phyloP scores from a whole-genome alignment of 2,113 vertebrate species.

The Phasianus colchicus region DNA sequence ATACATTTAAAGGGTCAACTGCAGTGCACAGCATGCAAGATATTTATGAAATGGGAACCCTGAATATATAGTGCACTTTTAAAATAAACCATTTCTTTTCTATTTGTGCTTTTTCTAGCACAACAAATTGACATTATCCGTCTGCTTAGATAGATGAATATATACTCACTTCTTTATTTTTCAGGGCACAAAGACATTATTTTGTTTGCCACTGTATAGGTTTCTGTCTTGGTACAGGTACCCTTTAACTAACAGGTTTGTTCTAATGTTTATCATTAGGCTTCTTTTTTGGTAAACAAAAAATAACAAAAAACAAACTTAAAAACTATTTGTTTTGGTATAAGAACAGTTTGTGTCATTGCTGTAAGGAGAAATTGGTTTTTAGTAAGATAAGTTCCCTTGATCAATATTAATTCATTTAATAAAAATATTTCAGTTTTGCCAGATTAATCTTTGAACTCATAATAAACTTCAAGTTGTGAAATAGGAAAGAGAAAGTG shows the following conservation, averaged over 20 bases:
- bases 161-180: conserved; percentile 30
- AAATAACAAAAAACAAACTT: conserved; percentile 33
- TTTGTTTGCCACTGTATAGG: conserved; percentile 1
- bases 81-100: conserved; percentile 64
- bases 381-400: conserved; percentile 19
- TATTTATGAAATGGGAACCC: conserved; percentile 75
- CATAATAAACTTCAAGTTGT: conserved; percentile 29
- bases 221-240: conserved; percentile 28
- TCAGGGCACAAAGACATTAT: conserved; percentile 22
- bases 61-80: conserved; percentile 61
- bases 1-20: conserved; percentile 68
- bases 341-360: conserved; percentile 34
- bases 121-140: conserved; percentile 57
- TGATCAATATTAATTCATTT: conserved; percentile 64
- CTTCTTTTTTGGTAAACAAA: conserved; percentile 27
- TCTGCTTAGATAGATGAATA: conserved; percentile 43
- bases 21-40: conserved; percentile 68
- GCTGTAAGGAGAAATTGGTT: conserved; percentile 30
- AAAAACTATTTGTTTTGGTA: conserved; percentile 28
- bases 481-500: neutral
- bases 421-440: conserved; percentile 47
- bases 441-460: conserved; percentile 30
- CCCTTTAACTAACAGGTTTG: conserved; percentile 37
- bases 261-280: neutral
- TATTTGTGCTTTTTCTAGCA: conserved; percentile 52